Conservation (phyloP, 2,888 invertebrate genomes). For the Tyria jacobaeae region DNA sequence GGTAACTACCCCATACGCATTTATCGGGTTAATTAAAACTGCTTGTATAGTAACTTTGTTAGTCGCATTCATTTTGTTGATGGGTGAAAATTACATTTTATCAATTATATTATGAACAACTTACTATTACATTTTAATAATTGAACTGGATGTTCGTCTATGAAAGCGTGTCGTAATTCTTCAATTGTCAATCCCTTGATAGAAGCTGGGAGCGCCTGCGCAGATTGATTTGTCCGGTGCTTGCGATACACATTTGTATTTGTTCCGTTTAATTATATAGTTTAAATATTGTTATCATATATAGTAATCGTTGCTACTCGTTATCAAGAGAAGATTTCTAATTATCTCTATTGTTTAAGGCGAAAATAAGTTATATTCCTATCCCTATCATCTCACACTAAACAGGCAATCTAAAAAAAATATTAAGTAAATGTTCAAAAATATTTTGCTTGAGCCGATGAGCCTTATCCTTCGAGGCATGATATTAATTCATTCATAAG, state of each 20-base stretch:
- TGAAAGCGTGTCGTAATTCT: conserved; percentile 50
- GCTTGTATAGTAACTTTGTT: too few species aligned
- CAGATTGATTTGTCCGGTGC: conserved; percentile 83
- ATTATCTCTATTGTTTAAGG: too few species aligned
- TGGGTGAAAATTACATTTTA: neutral
- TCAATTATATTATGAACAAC: neutral
- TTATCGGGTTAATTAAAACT: neutral
- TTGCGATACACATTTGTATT: conserved; percentile 61
- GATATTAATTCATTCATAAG: conserved; percentile 15
- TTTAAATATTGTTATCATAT: conserved; percentile 20
- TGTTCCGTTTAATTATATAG: conserved; percentile 76
- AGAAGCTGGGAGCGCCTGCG: conserved; percentile 71
- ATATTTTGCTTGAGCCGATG: too few species aligned
- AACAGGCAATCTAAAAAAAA: too few species aligned
- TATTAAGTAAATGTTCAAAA: too few species aligned
- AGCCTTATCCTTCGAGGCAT: neutral
- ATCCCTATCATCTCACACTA: too few species aligned
- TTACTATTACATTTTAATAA: conserved; percentile 21
- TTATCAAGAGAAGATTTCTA: neutral
- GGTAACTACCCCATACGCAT: neutral
- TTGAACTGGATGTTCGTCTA: conserved; percentile 47
- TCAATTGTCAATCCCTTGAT: conserved; percentile 70
- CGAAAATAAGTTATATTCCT: too few species aligned
- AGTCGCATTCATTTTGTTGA: too few species aligned
- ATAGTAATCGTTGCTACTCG: neutral